Percentiles rank a stretch among this genome's conserved stretches.
These are phyloP conservation scores for Palythoa grandis DNA, from an alignment of 92 coral and sea anemone species.

Conservation along the genomic window DNA sequence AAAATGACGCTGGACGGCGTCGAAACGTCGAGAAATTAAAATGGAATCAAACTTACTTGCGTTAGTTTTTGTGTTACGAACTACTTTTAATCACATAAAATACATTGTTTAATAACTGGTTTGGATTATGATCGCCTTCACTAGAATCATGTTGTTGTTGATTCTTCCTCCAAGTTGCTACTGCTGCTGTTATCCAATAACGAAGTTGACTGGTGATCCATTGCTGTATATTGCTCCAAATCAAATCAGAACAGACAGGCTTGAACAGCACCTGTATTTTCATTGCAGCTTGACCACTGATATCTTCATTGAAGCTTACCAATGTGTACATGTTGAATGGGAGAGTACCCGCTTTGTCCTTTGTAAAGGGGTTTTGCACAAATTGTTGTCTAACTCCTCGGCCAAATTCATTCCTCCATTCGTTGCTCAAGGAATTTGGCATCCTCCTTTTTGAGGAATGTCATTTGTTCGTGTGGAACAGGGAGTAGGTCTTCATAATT, in stretches of 20 bases:
- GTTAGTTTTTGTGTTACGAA: no score
- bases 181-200: no score
- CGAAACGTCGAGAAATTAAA: no score
- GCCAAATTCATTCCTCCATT: conserved; percentile 56
- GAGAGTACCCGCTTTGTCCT: conserved; percentile 61
- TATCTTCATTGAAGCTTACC: conserved; percentile 34
- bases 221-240: no score
- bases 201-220: no score
- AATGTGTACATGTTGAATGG: conserved; percentile 57
- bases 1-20: no score
- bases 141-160: no score
- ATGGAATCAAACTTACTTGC: no score
- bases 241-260: conserved; percentile 36
- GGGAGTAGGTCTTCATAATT: conserved; percentile 56
- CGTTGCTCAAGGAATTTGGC: conserved; percentile 54
- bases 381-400: conserved; percentile 59
- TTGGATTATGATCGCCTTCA: conserved; percentile 7
- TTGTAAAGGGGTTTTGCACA: conserved; percentile 47
- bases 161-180: no score
- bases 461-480: conserved; percentile 54
- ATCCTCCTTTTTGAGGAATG: conserved; percentile 44
- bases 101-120: conserved; percentile 44
- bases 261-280: conserved; percentile 42
- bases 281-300: conserved; percentile 41
- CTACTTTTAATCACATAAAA: conserved; percentile 46